phyloP scores from a whole-genome alignment of 2,797 vertebrate genomes.

The Neosilurus mollespiculum region DNA sequence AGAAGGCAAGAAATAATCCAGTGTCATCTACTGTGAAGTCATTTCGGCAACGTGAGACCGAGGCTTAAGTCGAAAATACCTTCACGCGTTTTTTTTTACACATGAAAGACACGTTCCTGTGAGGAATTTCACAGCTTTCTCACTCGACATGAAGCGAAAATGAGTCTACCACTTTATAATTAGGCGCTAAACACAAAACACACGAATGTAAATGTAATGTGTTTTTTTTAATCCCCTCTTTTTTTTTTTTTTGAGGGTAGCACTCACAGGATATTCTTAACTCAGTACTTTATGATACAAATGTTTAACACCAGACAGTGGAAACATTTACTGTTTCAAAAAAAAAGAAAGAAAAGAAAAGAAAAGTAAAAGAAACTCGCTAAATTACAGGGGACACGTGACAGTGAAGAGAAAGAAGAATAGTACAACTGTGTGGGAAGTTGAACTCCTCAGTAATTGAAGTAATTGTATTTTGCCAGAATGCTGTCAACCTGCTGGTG shows the following conservation, averaged over 20 bases:
- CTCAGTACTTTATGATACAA: conserved; percentile 2
- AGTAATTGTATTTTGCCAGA: not conserved
- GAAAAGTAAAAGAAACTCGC: not conserved
- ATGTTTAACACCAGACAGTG: not conserved
- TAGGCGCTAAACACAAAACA: conserved; percentile 41
- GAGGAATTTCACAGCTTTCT: not conserved
- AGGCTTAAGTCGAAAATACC: no score
- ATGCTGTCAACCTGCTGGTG: not conserved
- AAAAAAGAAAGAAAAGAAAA: not conserved
- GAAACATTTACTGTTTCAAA: conserved; percentile 1
- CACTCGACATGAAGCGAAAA: not conserved
- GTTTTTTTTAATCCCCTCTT: not conserved
- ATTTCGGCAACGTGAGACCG: no score
- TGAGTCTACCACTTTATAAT: conserved; percentile 46
- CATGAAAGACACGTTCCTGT: not conserved
- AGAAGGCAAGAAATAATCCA: no score
- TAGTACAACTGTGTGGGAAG: not conserved
- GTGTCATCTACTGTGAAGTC: no score
- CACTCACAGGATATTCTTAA: conserved; percentile 26
- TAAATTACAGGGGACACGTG: not conserved
- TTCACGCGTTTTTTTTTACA: not conserved
- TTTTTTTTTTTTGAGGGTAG: not conserved
- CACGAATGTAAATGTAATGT: conserved; percentile 10
- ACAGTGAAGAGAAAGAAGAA: not conserved
- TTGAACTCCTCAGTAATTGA: not conserved